Percentiles rank a stretch among this genome's conserved stretches.
phyloP scores from a whole-genome alignment of 2,888 invertebrate species.

The Mesorhabditis sp. region DNA sequence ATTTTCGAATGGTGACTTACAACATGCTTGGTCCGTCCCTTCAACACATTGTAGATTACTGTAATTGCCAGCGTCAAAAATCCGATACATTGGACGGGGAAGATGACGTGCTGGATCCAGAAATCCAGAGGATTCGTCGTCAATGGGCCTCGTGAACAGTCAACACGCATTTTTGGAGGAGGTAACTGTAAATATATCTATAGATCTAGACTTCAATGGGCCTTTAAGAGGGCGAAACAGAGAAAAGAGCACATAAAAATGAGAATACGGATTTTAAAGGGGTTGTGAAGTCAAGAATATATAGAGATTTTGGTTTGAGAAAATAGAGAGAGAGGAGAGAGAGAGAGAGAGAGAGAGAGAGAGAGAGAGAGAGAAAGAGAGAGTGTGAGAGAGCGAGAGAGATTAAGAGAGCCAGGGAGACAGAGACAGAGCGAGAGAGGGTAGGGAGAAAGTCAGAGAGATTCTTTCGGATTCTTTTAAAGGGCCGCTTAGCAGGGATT shows the following conservation, averaged over 20 bases:
- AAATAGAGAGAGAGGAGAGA: slow-evolving; percentile 14
- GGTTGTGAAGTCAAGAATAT: too few relatives aligned
- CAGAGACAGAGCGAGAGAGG: slow-evolving; percentile 16
- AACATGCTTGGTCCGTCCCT: slow-evolving; percentile 1
- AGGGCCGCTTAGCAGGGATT: too few relatives aligned
- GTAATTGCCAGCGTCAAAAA: not conserved
- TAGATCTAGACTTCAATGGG: not conserved
- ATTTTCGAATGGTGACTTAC: not conserved
- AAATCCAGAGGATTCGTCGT: slow-evolving; percentile 1
- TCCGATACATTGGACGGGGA: not conserved
- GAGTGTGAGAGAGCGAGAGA: slow-evolving; percentile 11
- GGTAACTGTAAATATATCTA: not conserved
- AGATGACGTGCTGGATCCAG: not conserved
- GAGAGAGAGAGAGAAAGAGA: slow-evolving; percentile 15
- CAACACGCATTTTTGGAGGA: not conserved
- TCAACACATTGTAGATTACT: not conserved
- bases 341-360: slow-evolving; percentile 16
- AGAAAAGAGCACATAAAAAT: too few relatives aligned
- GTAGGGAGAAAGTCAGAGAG: slow-evolving; percentile 5
- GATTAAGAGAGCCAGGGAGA: slow-evolving; percentile 14
- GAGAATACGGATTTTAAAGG: too few relatives aligned
- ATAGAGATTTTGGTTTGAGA: slow-evolving; percentile 23
- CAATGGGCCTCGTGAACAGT: not conserved
- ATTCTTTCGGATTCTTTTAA: too few relatives aligned
- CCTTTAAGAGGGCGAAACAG: too few relatives aligned